Percentiles rank a stretch among this genome's conserved stretches.
Evolutionary conservation across 2,888 invertebrate genomes (phyloP).

Genomic region (Poecilus cupreus): DNA sequence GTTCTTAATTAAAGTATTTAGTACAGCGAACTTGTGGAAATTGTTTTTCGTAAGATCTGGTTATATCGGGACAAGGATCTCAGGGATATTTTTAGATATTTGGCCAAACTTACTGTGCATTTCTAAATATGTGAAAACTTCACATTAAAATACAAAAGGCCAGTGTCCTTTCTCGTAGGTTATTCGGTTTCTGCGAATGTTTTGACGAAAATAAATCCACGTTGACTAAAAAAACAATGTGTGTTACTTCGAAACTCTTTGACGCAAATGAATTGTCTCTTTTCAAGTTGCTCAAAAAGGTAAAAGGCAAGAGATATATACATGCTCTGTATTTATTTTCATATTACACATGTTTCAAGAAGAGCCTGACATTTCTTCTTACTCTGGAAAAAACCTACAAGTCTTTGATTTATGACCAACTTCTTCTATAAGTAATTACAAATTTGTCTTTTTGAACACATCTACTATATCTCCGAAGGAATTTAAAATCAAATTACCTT

Average conservation of each 20-base stretch:
- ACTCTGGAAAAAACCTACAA: background rate
- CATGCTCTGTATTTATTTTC: slow-evolving; percentile 42
- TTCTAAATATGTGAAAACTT: slow-evolving; percentile 44
- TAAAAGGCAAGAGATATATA: slow-evolving; percentile 25
- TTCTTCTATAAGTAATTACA: slow-evolving; percentile 27
- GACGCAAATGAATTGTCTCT: slow-evolving; percentile 49
- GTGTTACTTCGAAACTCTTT: slow-evolving; percentile 46
- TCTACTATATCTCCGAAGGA: background rate
- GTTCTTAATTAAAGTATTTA: slow-evolving; percentile 34
- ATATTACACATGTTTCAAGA: slow-evolving; percentile 33
- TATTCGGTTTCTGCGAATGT: slow-evolving; percentile 51
- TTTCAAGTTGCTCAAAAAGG: slow-evolving; percentile 31
- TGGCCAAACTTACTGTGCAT: slow-evolving; percentile 54
- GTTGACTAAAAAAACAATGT: slow-evolving; percentile 43
- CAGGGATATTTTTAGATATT: slow-evolving; percentile 31
- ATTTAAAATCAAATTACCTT: background rate
- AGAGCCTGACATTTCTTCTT: slow-evolving; percentile 28
- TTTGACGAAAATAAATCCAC: slow-evolving; percentile 44
- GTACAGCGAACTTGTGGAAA: slow-evolving; percentile 18
- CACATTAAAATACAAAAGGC: slow-evolving; percentile 53
- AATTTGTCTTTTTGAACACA: slow-evolving; percentile 24
- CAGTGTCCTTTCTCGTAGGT: slow-evolving; percentile 52
- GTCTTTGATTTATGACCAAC: slow-evolving; percentile 3
- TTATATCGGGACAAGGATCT: slow-evolving; percentile 47
- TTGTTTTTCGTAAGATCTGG: slow-evolving; percentile 40